These are phyloP conservation scores for Ennomos fuscantarius DNA, from an alignment of 2,888 invertebrate genomes.

Conservation along the genomic window DNA sequence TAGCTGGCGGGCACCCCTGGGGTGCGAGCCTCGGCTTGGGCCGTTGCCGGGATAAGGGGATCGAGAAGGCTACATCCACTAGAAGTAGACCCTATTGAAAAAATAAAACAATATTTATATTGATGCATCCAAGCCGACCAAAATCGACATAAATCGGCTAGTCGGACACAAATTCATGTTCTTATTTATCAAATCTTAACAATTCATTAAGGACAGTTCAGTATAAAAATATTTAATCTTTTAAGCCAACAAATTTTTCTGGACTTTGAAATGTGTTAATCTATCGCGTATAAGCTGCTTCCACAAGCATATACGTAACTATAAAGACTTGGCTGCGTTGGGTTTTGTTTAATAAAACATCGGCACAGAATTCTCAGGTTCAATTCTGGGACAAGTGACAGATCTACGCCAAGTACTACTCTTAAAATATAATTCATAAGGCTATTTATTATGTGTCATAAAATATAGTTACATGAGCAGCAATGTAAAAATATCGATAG, in stretches of 20 bases:
- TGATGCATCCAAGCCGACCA: too few relatives aligned
- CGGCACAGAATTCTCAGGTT: too few relatives aligned
- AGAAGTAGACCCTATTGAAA: too few relatives aligned
- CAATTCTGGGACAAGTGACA: neutral
- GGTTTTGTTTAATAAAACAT: too few relatives aligned
- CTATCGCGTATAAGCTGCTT: too few relatives aligned
- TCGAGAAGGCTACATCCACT: too few relatives aligned
- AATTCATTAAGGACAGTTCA: conserved; percentile 23
- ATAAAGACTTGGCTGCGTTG: too few relatives aligned
- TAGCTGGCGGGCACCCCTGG: too few relatives aligned
- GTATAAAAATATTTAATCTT: conserved; percentile 32
- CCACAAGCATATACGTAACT: too few relatives aligned
- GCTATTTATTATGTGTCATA: conserved; percentile 6
- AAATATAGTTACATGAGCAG: conserved; percentile 4
- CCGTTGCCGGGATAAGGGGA: too few relatives aligned
- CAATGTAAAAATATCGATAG: neutral
- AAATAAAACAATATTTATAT: too few relatives aligned
- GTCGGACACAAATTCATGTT: conserved; percentile 14
- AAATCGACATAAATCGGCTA: neutral
- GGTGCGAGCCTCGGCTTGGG: too few relatives aligned
- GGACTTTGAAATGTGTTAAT: neutral
- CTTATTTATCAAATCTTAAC: conserved; percentile 17
- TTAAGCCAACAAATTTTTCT: conserved; percentile 13
- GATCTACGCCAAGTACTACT: conserved; percentile 2
- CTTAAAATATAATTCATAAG: conserved; percentile 22